Conservation (phyloP, 2,888 invertebrate species). For the Cantharis rustica region DNA sequence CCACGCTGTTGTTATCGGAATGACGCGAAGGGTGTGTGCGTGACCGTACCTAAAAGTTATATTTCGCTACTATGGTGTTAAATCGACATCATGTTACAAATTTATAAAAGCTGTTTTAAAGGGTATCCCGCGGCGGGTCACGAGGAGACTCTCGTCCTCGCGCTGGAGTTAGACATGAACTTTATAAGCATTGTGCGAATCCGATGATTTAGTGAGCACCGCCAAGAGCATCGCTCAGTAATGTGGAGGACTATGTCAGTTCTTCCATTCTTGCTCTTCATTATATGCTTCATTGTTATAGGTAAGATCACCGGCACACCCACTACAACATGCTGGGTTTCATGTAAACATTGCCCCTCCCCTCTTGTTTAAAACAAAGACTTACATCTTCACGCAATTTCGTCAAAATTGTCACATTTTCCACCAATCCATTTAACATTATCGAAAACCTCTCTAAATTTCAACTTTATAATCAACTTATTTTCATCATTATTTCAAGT, state of each 20-base stretch:
- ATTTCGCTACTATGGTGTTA: conserved; percentile 40
- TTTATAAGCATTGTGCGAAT: conserved; percentile 47
- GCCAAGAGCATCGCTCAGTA: conserved; percentile 44
- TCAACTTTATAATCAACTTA: neutral
- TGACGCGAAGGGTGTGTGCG: conserved; percentile 49
- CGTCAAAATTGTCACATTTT: conserved; percentile 6
- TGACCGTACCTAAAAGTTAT: conserved; percentile 32
- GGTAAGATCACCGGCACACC: conserved; percentile 54
- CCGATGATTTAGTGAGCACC: conserved; percentile 50
- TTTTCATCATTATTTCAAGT: neutral
- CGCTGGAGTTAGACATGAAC: conserved; percentile 50
- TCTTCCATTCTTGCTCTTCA: conserved; percentile 48
- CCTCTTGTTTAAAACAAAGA: conserved; percentile 43
- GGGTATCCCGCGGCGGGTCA: conserved; percentile 33
- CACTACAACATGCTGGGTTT: conserved; percentile 50
- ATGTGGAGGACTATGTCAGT: conserved; percentile 50
- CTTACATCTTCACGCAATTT: conserved; percentile 15
- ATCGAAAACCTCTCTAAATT: neutral
- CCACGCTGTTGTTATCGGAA: conserved; percentile 48
- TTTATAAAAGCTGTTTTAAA: conserved; percentile 36
- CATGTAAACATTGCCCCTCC: conserved; percentile 58
- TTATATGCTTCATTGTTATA: conserved; percentile 51
- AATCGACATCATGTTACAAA: conserved; percentile 44
- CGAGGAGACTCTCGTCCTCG: conserved; percentile 37
- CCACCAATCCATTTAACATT: neutral